Conservation (phyloP, 2,113 vertebrate species). For the Paracanthobrama guichenoti region DNA sequence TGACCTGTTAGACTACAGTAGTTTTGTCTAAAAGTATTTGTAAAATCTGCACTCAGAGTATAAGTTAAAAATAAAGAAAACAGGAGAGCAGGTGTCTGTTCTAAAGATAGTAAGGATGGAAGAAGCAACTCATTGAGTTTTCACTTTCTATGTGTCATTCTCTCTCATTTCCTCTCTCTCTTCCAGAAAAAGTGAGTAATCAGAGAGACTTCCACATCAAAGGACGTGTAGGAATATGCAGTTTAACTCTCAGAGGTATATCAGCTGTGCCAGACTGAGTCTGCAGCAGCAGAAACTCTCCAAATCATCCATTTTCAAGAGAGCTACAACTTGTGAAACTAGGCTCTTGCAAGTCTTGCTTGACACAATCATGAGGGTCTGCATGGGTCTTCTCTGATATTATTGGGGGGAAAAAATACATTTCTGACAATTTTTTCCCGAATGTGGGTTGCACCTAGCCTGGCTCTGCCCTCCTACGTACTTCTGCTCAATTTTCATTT, state of each 20-base stretch:
- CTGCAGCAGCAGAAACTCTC: not conserved
- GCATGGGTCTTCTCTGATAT: too few species aligned
- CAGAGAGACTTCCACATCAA: conserved; percentile 49
- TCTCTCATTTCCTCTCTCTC: conserved; percentile 30
- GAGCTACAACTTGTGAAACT: not conserved
- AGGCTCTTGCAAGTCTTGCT: not conserved
- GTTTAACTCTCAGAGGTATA: conserved; percentile 44
- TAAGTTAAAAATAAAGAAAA: not conserved
- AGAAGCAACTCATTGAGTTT: not conserved
- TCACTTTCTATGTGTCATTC: not conserved
- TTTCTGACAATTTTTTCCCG: too few species aligned
- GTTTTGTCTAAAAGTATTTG: not conserved
- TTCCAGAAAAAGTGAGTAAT: conserved; percentile 39
- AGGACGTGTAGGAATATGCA: conserved; percentile 42
- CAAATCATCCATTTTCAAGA: not conserved
- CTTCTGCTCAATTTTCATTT: too few species aligned
- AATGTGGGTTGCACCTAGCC: too few species aligned
- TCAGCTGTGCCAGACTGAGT: conserved; percentile 44
- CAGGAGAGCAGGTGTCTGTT: not conserved
- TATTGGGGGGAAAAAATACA: too few species aligned
- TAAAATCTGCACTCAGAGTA: not conserved
- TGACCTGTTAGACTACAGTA: not conserved
- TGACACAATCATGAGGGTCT: too few species aligned
- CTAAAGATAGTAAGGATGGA: not conserved
- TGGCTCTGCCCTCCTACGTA: too few species aligned